Conservation (phyloP, 1,140 invertebrate species). For the Neomicropteryx cornuta region DNA sequence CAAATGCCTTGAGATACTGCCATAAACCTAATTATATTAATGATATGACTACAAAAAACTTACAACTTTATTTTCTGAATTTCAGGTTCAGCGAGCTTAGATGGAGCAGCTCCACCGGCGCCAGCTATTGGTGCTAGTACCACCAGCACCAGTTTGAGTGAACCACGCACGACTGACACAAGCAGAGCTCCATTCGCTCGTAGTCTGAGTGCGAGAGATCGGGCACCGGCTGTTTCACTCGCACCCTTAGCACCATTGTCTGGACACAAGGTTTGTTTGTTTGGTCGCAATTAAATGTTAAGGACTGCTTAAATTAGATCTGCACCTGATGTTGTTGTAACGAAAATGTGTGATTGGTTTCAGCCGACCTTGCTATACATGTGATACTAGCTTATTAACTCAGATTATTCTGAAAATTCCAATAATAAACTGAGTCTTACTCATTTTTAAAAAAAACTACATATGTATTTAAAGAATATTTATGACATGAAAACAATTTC, state of each 20-base stretch:
- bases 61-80: conserved; percentile 60
- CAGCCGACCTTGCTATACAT: not conserved
- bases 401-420: too few species aligned
- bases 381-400: too few species aligned
- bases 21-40: too few species aligned
- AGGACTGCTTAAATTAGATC: conserved; percentile 1
- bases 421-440: too few species aligned
- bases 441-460: too few species aligned
- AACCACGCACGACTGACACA: too few species aligned
- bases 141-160: too few species aligned
- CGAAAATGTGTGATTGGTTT: conserved; percentile 12
- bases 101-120: conserved; percentile 29
- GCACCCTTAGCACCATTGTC: conserved; percentile 11
- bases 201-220: conserved; percentile 56
- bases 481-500: not conserved
- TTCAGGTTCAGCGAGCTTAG: conserved; percentile 55
- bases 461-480: too few species aligned
- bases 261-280: conserved; percentile 2
- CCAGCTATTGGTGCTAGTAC: too few species aligned
- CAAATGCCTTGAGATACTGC: too few species aligned
- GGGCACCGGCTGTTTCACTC: conserved; percentile 18
- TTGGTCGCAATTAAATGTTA: too few species aligned
- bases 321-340: conserved; percentile 12
- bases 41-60: too few species aligned
- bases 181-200: conserved; percentile 48